These are phyloP conservation scores for Meganola albula DNA, from an alignment of 2,888 invertebrate species.

Conservation along the genomic window DNA sequence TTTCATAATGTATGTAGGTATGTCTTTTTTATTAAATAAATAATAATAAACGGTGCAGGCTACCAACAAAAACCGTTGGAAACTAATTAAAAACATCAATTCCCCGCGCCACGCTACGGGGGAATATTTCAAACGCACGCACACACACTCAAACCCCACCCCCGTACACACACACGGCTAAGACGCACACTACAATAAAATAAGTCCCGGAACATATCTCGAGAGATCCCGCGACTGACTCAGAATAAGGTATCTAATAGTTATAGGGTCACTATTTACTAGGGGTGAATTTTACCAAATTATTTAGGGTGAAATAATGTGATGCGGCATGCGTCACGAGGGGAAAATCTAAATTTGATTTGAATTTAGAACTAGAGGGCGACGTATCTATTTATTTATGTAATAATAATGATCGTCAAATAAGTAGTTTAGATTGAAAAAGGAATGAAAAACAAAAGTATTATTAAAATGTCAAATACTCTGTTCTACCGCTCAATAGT, in stretches of 20 bases:
- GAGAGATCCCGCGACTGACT: slow-evolving; percentile 48
- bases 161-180: slow-evolving; percentile 39
- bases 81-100: slow-evolving; percentile 78
- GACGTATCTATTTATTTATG: too few species aligned
- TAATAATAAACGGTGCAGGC: slow-evolving; percentile 54
- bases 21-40: slow-evolving; percentile 48
- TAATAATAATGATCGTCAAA: too few species aligned
- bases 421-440: too few species aligned
- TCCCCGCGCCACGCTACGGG: slow-evolving; percentile 61
- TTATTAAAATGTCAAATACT: slow-evolving; percentile 44
- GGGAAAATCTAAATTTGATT: too few species aligned
- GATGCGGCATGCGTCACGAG: too few species aligned
- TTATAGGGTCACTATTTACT: slow-evolving; percentile 26
- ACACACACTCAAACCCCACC: slow-evolving; percentile 43
- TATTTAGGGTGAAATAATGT: not conserved
- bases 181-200: slow-evolving; percentile 68
- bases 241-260: slow-evolving; percentile 38
- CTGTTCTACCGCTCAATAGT: slow-evolving; percentile 38
- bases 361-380: too few species aligned
- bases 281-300: slow-evolving; percentile 11
- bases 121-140: slow-evolving; percentile 71
- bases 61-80: slow-evolving; percentile 69
- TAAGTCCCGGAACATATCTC: slow-evolving; percentile 69
- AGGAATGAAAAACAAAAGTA: too few species aligned
- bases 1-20: too few species aligned